Conservation (phyloP, 2,888 invertebrate genomes). For the Cheiracanthium punctorium region DNA sequence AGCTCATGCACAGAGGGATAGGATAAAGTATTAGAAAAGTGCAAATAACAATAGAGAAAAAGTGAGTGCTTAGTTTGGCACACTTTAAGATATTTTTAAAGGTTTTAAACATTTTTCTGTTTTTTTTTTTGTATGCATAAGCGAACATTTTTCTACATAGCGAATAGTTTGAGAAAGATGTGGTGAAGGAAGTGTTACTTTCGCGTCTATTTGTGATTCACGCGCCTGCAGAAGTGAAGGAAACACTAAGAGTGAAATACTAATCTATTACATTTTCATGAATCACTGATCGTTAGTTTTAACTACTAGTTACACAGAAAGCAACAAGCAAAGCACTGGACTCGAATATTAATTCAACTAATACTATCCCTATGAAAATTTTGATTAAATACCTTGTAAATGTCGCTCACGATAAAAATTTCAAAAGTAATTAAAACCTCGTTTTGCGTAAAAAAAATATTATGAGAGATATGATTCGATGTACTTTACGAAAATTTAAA, state of each 20-base stretch:
- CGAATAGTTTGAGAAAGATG: background rate
- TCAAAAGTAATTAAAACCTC: background rate
- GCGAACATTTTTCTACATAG: constrained; percentile 2
- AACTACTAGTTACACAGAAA: background rate
- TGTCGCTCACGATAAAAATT: background rate
- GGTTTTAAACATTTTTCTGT: background rate
- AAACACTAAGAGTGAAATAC: background rate
- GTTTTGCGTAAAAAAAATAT: background rate
- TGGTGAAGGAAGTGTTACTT: constrained; percentile 2
- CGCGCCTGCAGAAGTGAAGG: constrained; percentile 14
- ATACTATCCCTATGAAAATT: background rate
- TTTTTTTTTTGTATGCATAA: background rate
- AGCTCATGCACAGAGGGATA: constrained; percentile 6
- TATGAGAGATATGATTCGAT: background rate
- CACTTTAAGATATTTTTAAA: background rate
- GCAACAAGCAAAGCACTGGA: background rate
- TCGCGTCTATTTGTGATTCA: constrained; percentile 7
- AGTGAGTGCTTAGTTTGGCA: constrained; percentile 8
- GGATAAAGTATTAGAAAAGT: background rate
- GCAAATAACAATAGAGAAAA: background rate
- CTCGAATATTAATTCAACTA: background rate
- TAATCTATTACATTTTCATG: background rate
- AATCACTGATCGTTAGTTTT: no score
- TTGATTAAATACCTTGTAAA: background rate
- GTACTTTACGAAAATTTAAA: background rate